Evolutionary conservation across 2,797 vertebrate genomes (phyloP).

Genomic region (Trachurus trachurus): DNA sequence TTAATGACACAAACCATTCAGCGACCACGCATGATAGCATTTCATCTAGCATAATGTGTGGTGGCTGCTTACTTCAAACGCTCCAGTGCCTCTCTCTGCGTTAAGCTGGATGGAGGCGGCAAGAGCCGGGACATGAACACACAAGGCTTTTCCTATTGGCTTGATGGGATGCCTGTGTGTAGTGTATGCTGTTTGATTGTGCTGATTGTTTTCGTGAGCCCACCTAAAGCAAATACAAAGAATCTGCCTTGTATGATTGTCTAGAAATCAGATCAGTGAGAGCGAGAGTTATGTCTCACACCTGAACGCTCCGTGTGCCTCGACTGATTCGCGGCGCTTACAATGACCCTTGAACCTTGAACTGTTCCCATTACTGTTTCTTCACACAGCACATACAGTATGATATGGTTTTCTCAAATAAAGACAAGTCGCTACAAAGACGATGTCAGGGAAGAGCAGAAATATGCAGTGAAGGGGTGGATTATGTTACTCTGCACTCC

Average conservation of each 20-base stretch:
- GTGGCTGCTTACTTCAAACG: slow-evolving; percentile 85
- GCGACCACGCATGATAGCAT: slow-evolving; percentile 84
- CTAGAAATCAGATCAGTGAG: slow-evolving; percentile 82
- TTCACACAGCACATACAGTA: slow-evolving; percentile 29
- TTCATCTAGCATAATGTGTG: slow-evolving; percentile 86
- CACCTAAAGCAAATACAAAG: slow-evolving; percentile 83
- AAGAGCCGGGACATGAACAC: slow-evolving; percentile 66
- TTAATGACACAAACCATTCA: slow-evolving; percentile 90
- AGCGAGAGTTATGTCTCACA: slow-evolving; percentile 68
- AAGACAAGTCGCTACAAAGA: slow-evolving; percentile 59
- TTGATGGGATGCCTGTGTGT: slow-evolving; percentile 75
- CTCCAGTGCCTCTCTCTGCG: slow-evolving; percentile 57
- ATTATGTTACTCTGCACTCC: slow-evolving; percentile 41
- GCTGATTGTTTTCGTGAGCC: slow-evolving; percentile 83
- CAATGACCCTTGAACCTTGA: slow-evolving; percentile 73
- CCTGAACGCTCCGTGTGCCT: slow-evolving; percentile 65
- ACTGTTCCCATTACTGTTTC: slow-evolving; percentile 68
- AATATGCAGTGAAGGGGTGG: slow-evolving; percentile 20
- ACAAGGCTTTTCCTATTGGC: slow-evolving; percentile 67
- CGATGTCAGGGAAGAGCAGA: slow-evolving; percentile 39
- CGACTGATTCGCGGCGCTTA: slow-evolving; percentile 45
- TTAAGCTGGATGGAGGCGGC: slow-evolving; percentile 69
- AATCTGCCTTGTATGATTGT: slow-evolving; percentile 83
- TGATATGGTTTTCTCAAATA: slow-evolving; percentile 35
- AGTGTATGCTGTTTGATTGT: slow-evolving; percentile 83